Evolutionary conservation across 2,113 vertebrate genomes (phyloP).

Genomic region (Dasypus novemcinctus): DNA sequence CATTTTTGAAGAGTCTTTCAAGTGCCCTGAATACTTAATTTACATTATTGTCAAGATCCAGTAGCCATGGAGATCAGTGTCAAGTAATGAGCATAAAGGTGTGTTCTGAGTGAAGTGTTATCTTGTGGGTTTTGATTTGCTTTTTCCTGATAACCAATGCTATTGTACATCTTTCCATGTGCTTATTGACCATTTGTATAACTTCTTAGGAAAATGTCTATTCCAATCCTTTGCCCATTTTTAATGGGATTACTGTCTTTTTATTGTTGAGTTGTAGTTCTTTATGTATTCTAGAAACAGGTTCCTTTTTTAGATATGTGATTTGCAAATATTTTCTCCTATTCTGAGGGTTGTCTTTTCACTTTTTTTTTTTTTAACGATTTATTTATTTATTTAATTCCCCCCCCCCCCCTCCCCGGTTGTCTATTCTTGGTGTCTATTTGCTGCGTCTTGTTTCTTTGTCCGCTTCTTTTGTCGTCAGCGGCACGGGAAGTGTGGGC

Average conservation of each 20-base stretch:
- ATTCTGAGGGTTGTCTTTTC: too few species aligned
- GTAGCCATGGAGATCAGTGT: not conserved
- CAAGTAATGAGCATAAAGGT: not conserved
- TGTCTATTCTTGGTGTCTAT: too few species aligned
- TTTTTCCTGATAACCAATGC: not conserved
- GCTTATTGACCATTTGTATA: not conserved
- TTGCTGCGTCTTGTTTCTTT: too few species aligned
- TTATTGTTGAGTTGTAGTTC: not conserved
- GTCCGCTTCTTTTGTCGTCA: too few species aligned
- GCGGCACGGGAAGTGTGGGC: too few species aligned
- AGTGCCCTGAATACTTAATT: not conserved
- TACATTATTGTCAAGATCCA: not conserved
- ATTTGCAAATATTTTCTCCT: constrained; percentile 12
- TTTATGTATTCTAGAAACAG: not conserved
- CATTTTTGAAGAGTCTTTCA: not conserved
- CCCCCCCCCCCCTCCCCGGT: too few species aligned
- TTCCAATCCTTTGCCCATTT: constrained; percentile 19
- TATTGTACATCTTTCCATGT: not conserved
- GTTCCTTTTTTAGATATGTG: not conserved
- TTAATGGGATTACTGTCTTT: not conserved
- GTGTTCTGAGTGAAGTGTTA: not conserved
- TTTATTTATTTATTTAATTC: too few species aligned
- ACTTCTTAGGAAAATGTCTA: not conserved
- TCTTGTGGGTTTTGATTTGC: not conserved
- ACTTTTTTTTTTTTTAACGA: too few species aligned